phyloP scores from a whole-genome alignment of 1,140 invertebrate genomes.

The Lepidurus arcticus region DNA sequence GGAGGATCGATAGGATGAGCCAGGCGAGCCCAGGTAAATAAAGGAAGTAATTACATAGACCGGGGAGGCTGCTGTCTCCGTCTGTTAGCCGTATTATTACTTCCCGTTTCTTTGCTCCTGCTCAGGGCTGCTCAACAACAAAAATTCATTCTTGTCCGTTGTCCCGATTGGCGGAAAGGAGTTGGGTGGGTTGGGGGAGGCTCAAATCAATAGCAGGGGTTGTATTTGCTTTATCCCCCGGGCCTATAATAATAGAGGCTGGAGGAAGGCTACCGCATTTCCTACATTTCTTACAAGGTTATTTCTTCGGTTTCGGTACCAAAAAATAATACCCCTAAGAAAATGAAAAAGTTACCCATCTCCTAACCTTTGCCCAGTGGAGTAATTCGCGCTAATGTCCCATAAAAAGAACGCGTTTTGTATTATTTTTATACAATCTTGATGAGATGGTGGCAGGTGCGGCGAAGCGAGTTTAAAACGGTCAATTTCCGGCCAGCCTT shows the following conservation, averaged over 20 bases:
- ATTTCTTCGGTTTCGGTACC: neutral
- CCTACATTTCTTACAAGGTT: neutral
- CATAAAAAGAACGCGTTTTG: no score
- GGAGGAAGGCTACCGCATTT: neutral
- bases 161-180: neutral
- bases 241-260: neutral
- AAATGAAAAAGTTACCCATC: no score
- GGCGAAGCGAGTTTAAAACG: no score
- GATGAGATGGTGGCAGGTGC: no score
- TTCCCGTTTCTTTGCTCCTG: neutral
- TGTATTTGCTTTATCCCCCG: constrained; percentile 10
- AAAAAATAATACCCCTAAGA: neutral
- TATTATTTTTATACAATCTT: no score
- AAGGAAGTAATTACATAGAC: constrained; percentile 11
- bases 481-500: no score
- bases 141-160: neutral
- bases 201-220: neutral
- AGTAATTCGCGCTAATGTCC: no score
- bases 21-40: neutral
- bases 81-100: constrained; percentile 10
- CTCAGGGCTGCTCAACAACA: neutral
- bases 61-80: neutral
- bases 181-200: neutral
- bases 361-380: no score
- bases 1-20: neutral